A percentile compares a stretch with the other conserved stretches of the same genome.
Evolutionary conservation across 1,140 invertebrate species (phyloP).

Genomic region (Papilio dardanus): DNA sequence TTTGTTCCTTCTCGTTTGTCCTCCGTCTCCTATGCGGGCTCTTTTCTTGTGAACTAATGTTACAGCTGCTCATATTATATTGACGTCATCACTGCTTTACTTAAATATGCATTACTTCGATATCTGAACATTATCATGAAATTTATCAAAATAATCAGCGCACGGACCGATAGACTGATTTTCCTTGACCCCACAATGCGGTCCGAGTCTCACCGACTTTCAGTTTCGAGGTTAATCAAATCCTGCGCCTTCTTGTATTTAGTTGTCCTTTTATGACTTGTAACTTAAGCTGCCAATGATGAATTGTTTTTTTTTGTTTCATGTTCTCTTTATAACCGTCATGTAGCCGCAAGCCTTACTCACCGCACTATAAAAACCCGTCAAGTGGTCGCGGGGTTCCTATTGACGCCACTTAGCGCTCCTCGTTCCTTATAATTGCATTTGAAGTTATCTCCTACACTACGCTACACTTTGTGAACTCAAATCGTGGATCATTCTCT

Average conservation of each 20-base stretch:
- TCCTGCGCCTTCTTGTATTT: conserved; percentile 43
- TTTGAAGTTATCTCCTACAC: conserved; percentile 41
- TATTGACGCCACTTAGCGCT: conserved; percentile 28
- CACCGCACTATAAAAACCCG: conserved; percentile 24
- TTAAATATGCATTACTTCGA: background rate
- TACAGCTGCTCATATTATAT: conserved; percentile 40
- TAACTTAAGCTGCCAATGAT: conserved; percentile 34
- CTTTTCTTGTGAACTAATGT: conserved; percentile 68
- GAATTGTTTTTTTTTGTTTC: conserved; percentile 17
- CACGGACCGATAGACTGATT: conserved; percentile 46
- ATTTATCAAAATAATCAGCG: conserved; percentile 32
- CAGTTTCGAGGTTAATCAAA: conserved; percentile 67
- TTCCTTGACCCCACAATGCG: conserved; percentile 72
- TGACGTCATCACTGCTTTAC: conserved; percentile 34
- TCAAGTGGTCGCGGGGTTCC: conserved; percentile 8
- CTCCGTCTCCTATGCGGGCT: conserved; percentile 74
- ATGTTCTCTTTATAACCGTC: background rate
- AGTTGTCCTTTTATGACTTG: conserved; percentile 42
- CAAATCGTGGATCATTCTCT: conserved; percentile 45
- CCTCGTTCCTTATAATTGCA: conserved; percentile 32
- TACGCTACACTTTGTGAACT: conserved; percentile 39
- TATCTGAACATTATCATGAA: conserved; percentile 24
- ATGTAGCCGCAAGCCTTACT: conserved; percentile 18
- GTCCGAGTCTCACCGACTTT: conserved; percentile 72
- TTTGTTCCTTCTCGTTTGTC: conserved; percentile 76